phyloP scores from a whole-genome alignment of 2,113 vertebrate species.

The Motacilla alba region DNA sequence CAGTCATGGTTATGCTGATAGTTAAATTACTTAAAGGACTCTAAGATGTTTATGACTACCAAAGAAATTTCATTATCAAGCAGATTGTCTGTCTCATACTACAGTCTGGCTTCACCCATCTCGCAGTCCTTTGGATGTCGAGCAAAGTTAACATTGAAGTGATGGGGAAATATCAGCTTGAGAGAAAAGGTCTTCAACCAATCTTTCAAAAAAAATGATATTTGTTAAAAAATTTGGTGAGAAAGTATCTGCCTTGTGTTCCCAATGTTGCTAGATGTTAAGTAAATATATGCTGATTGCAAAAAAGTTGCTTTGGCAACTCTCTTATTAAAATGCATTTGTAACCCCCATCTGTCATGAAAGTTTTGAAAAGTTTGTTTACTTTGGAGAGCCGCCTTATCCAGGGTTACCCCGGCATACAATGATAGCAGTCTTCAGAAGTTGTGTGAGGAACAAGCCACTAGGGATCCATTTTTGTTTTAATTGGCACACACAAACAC shows the following conservation, averaged over 20 bases:
- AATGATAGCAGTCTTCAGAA: slow-evolving; percentile 83
- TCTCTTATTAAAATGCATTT: slow-evolving; percentile 84
- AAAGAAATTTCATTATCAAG: slow-evolving; percentile 69
- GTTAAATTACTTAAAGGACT: slow-evolving; percentile 63
- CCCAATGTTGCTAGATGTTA: slow-evolving; percentile 82
- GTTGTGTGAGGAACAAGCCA: slow-evolving; percentile 78
- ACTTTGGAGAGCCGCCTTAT: slow-evolving; percentile 79
- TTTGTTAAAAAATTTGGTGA: slow-evolving; percentile 78
- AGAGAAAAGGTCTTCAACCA: slow-evolving; percentile 75
- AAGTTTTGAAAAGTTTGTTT: slow-evolving; percentile 87
- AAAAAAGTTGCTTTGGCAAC: slow-evolving; percentile 80
- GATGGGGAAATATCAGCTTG: slow-evolving; percentile 69
- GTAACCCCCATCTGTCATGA: slow-evolving; percentile 80
- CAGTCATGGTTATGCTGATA: slow-evolving; percentile 47
- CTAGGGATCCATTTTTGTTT: slow-evolving; percentile 82
- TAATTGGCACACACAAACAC: slow-evolving; percentile 82
- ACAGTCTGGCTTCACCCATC: slow-evolving; percentile 56
- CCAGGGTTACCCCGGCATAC: slow-evolving; percentile 81
- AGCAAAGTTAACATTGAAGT: slow-evolving; percentile 68
- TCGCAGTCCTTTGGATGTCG: slow-evolving; percentile 64
- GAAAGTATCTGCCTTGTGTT: slow-evolving; percentile 79
- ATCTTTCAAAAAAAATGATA: slow-evolving; percentile 68
- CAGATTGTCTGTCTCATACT: slow-evolving; percentile 65
- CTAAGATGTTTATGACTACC: slow-evolving; percentile 67
- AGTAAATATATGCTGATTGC: slow-evolving; percentile 81